Conservation (phyloP, 1,140 invertebrate species). For the Orchesella cincta region DNA sequence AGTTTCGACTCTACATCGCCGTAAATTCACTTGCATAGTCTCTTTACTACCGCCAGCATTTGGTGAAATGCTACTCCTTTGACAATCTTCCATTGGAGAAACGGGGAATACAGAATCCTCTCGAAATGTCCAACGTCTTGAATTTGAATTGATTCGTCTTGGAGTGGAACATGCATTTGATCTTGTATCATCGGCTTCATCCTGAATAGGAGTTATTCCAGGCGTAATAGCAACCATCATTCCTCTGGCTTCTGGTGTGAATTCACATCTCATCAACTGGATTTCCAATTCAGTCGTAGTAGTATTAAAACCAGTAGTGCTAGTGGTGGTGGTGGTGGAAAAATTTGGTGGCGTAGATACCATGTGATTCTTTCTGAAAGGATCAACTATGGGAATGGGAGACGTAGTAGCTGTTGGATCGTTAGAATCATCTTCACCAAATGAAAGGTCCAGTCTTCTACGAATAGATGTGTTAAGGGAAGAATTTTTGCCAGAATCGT, state of each 20-base stretch:
- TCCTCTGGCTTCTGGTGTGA: background rate
- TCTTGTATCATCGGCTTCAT: background rate
- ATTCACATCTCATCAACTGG: slow-evolving; percentile 1
- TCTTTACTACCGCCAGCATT: background rate
- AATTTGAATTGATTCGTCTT: background rate
- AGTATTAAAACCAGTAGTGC: too few relatives aligned
- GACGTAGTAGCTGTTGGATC: background rate
- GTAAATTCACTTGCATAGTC: too few relatives aligned
- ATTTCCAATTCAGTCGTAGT: slow-evolving; percentile 19
- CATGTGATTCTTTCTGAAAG: background rate
- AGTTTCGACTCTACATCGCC: too few relatives aligned
- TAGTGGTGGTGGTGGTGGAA: background rate
- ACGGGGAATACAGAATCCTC: background rate
- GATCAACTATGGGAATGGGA: background rate
- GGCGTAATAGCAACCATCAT: background rate
- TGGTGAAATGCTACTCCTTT: too few relatives aligned
- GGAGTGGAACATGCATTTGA: background rate
- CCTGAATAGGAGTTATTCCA: background rate
- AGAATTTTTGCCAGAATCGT: background rate
- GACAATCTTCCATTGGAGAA: background rate
- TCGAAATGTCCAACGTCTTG: background rate
- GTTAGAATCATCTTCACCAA: background rate
- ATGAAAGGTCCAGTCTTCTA: background rate
- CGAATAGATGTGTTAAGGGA: slow-evolving; percentile 3
- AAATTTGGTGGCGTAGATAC: background rate